phyloP scores from a whole-genome alignment of 64 coral and sea anemone genomes.

The Trachythela sp. region DNA sequence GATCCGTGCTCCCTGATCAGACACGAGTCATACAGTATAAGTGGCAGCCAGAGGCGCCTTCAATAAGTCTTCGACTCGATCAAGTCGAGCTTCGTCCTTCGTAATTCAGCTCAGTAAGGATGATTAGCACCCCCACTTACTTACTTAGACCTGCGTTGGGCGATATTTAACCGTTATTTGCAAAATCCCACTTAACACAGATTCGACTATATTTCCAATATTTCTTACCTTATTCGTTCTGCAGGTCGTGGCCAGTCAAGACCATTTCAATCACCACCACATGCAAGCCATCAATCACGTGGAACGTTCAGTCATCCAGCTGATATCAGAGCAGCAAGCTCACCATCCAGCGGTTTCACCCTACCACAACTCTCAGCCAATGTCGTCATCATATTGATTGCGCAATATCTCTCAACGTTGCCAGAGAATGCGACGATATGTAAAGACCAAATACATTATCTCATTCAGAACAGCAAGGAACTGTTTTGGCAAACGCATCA shows the following conservation, averaged over 20 bases:
- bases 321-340: conserved; percentile 20
- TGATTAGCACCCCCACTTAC: too few relatives aligned
- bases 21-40: too few relatives aligned
- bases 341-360: conserved; percentile 3
- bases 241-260: background rate
- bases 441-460: conserved; percentile 73
- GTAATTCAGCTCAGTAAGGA: too few relatives aligned
- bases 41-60: too few relatives aligned
- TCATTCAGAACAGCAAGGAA: conserved; percentile 75
- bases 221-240: background rate
- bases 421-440: conserved; percentile 76
- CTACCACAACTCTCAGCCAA: conserved; percentile 57
- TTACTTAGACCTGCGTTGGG: too few relatives aligned
- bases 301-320: background rate
- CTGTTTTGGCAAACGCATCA: conserved; percentile 59
- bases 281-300: conserved; percentile 32
- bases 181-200: background rate
- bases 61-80: too few relatives aligned
- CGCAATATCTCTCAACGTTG: conserved; percentile 87
- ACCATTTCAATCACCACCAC: background rate
- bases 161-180: too few relatives aligned
- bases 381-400: conserved; percentile 77
- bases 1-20: too few relatives aligned
- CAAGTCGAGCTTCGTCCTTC: too few relatives aligned
- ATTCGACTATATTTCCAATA: background rate